Evolutionary conservation across 2,797 vertebrate species (phyloP).

Genomic region (Xiphophorus birchmanni): DNA sequence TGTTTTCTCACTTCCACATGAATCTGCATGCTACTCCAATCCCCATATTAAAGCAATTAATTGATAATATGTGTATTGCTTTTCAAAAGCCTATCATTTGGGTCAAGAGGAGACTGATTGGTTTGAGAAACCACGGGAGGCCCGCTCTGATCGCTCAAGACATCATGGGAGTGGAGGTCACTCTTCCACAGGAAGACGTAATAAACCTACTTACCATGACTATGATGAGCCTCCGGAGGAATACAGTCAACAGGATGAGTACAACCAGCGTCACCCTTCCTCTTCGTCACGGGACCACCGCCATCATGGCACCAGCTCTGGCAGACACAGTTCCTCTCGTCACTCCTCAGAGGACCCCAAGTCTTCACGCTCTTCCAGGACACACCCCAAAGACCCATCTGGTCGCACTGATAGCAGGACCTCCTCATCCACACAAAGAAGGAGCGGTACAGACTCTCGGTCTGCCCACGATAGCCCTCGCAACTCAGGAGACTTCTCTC

Average conservation of each 20-base stretch:
- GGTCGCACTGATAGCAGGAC: slow-evolving; percentile 85
- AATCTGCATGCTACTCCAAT: slow-evolving; percentile 67
- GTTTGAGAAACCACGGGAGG: slow-evolving; percentile 99
- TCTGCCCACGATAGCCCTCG: slow-evolving; percentile 82
- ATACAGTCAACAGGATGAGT: slow-evolving; percentile 91
- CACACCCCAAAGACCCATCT: slow-evolving; percentile 88
- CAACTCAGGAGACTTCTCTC: slow-evolving; percentile 88
- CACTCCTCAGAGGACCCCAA: slow-evolving; percentile 89
- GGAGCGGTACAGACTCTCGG: slow-evolving; percentile 82
- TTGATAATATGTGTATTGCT: slow-evolving; percentile 88
- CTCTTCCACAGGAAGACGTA: slow-evolving; percentile 90
- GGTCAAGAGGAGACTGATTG: slow-evolving; percentile 99
- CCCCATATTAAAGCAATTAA: slow-evolving; percentile 71
- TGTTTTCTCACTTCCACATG: slow-evolving; percentile 72
- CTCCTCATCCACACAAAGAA: slow-evolving; percentile 85
- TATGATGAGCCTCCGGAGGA: slow-evolving; percentile 96
- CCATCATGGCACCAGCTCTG: slow-evolving; percentile 89
- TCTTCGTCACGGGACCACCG: slow-evolving; percentile 89
- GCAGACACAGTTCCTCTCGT: slow-evolving; percentile 89
- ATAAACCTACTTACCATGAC: slow-evolving; percentile 94
- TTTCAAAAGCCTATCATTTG: slow-evolving; percentile 98
- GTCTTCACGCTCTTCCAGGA: slow-evolving; percentile 86
- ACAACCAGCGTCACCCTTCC: slow-evolving; percentile 85
- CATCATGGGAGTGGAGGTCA: slow-evolving; percentile 90
- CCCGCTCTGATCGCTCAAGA: slow-evolving; percentile 91